These are phyloP conservation scores for Pelochelys cantorii DNA, from an alignment of 2,797 vertebrate species.

Conservation along the genomic window DNA sequence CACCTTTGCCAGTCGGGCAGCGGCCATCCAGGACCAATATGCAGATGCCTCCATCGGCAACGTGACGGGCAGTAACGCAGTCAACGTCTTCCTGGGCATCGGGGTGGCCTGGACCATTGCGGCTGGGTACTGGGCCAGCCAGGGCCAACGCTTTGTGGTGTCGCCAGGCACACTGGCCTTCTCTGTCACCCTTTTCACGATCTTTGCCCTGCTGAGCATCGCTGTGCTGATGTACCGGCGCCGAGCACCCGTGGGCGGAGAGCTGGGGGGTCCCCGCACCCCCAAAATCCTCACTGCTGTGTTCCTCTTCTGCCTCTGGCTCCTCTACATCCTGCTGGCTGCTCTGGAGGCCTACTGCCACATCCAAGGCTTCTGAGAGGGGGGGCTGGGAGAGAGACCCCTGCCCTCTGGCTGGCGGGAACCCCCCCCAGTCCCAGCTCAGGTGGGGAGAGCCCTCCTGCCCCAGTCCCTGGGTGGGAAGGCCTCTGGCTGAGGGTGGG, in stretches of 20 bases:
- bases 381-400: background rate
- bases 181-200: conserved; percentile 89
- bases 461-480: background rate
- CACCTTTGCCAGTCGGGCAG: conserved; percentile 90
- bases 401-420: background rate
- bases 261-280: conserved; percentile 88
- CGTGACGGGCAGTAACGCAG: conserved; percentile 90
- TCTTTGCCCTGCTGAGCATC: conserved; percentile 83
- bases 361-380: conserved; percentile 83
- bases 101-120: conserved; percentile 92
- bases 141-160: conserved; percentile 83
- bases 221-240: conserved; percentile 86
- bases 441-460: background rate
- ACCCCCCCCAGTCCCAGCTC: background rate
- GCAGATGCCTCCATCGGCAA: conserved; percentile 91
- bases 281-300: conserved; percentile 85
- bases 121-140: conserved; percentile 84
- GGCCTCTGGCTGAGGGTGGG: background rate
- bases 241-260: conserved; percentile 81
- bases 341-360: conserved; percentile 90
- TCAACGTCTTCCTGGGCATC: conserved; percentile 91
- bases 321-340: conserved; percentile 88
- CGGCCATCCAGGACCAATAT: conserved; percentile 90
- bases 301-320: conserved; percentile 86
- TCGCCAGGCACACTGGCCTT: conserved; percentile 88